Evolutionary conservation across 2,113 vertebrate genomes (phyloP).

Genomic region (Morphnarchus princeps): DNA sequence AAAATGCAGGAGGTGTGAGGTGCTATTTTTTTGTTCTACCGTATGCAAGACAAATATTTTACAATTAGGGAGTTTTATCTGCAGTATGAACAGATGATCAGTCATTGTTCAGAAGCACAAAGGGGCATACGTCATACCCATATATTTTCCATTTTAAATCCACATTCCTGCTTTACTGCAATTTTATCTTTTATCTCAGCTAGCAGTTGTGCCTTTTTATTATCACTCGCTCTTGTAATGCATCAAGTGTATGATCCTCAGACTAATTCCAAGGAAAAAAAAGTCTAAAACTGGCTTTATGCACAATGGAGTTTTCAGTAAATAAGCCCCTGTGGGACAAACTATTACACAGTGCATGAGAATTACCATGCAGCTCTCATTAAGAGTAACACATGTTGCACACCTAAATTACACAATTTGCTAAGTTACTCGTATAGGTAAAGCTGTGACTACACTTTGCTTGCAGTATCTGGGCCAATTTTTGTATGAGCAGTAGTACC

Average conservation of each 20-base stretch:
- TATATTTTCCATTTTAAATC: slow-evolving; percentile 28
- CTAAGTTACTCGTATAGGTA: not conserved
- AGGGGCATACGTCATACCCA: not conserved
- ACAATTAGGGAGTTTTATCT: slow-evolving; percentile 53
- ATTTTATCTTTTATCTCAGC: slow-evolving; percentile 43
- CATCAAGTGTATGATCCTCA: slow-evolving; percentile 21
- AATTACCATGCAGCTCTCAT: slow-evolving; percentile 33
- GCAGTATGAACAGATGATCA: slow-evolving; percentile 47
- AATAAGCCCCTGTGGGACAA: slow-evolving; percentile 38
- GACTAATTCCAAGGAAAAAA: slow-evolving; percentile 14
- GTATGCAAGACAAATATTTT: slow-evolving; percentile 35
- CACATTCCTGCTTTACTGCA: slow-evolving; percentile 2
- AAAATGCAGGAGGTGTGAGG: not conserved
- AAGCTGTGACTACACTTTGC: not conserved
- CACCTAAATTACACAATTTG: not conserved
- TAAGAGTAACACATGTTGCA: slow-evolving; percentile 40
- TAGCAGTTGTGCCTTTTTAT: slow-evolving; percentile 21
- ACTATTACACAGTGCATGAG: not conserved
- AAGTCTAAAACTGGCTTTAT: not conserved
- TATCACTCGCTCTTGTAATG: not conserved
- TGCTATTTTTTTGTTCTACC: not conserved
- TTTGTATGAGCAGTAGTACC: not conserved
- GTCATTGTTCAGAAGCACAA: slow-evolving; percentile 41
- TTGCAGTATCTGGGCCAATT: not conserved
- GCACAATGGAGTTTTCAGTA: slow-evolving; percentile 27